Evolutionary conservation across 2,888 invertebrate genomes (phyloP).

Genomic region (Perithous albicinctus): DNA sequence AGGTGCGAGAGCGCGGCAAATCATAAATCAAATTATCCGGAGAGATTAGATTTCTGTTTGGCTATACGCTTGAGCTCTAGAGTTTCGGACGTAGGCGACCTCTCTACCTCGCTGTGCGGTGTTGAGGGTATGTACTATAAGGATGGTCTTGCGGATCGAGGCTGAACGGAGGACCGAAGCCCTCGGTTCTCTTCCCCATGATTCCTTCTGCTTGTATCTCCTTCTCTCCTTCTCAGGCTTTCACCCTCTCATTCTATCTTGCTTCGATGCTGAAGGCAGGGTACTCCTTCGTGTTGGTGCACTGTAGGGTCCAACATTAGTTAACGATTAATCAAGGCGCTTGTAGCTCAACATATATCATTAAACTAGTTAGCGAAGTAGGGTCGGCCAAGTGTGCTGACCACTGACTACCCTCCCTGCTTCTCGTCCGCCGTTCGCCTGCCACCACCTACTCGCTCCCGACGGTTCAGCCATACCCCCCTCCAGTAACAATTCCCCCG

Average conservation of each 20-base stretch:
- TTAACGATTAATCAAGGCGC: conserved; percentile 85
- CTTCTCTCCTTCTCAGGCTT: conserved; percentile 70
- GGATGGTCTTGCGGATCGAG: conserved; percentile 58
- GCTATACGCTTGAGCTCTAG: conserved; percentile 69
- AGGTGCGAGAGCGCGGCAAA: conserved; percentile 70
- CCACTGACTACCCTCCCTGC: conserved; percentile 78
- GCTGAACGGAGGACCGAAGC: conserved; percentile 56
- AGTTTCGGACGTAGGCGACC: conserved; percentile 67
- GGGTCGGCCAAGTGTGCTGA: conserved; percentile 85
- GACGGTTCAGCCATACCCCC: conserved; percentile 63
- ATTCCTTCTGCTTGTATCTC: conserved; percentile 58
- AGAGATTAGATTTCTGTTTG: conserved; percentile 84
- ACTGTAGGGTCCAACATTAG: conserved; percentile 85
- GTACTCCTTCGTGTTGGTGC: conserved; percentile 74
- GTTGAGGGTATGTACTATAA: conserved; percentile 59
- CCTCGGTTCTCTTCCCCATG: conserved; percentile 68
- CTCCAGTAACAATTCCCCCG: conserved; percentile 73
- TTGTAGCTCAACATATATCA: conserved; percentile 85
- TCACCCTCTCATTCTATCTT: conserved; percentile 64
- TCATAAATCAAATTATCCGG: conserved; percentile 83
- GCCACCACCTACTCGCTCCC: conserved; percentile 51
- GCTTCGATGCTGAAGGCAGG: conserved; percentile 62
- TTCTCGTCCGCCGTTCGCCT: conserved; percentile 57
- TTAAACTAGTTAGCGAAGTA: conserved; percentile 85
- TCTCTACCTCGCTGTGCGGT: conserved; percentile 53